Evolutionary conservation across 1,140 invertebrate genomes (phyloP).

Genomic region (Antheraea mylitta): DNA sequence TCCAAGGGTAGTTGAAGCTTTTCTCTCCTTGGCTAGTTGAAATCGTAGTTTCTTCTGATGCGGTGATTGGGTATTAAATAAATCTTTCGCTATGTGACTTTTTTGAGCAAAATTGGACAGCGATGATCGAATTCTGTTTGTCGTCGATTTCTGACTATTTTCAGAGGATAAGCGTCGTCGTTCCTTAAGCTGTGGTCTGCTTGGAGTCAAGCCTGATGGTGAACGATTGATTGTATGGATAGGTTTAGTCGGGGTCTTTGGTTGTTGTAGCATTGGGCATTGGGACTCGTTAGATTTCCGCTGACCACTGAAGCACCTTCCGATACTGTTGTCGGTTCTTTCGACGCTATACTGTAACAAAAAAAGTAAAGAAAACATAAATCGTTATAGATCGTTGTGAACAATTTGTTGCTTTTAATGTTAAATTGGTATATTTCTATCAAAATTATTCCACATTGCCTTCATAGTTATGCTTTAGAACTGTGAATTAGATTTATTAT

Average conservation of each 20-base stretch:
- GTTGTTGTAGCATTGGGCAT: constrained; percentile 83
- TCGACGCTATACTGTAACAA: constrained; percentile 84
- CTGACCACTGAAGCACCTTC: constrained; percentile 82
- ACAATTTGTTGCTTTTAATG: no score
- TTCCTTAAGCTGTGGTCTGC: constrained; percentile 51
- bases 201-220: constrained; percentile 56
- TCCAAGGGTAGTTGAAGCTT: constrained; percentile 96
- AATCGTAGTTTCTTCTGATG: constrained; percentile 88
- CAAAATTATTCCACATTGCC: no score
- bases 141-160: constrained; percentile 56
- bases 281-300: constrained; percentile 86
- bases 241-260: constrained; percentile 69
- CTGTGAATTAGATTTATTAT: background rate
- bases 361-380: constrained; percentile 29
- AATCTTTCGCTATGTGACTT: constrained; percentile 72
- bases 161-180: constrained; percentile 57
- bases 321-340: constrained; percentile 74
- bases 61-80: constrained; percentile 74
- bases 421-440: no score
- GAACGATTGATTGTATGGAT: constrained; percentile 67
- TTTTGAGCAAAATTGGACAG: constrained; percentile 74
- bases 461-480: no score
- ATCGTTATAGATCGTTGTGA: background rate
- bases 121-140: constrained; percentile 72
- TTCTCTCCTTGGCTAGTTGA: constrained; percentile 90